Evolutionary conservation across 2,797 vertebrate species (phyloP).

Genomic region (Pachyuromys duprasi): DNA sequence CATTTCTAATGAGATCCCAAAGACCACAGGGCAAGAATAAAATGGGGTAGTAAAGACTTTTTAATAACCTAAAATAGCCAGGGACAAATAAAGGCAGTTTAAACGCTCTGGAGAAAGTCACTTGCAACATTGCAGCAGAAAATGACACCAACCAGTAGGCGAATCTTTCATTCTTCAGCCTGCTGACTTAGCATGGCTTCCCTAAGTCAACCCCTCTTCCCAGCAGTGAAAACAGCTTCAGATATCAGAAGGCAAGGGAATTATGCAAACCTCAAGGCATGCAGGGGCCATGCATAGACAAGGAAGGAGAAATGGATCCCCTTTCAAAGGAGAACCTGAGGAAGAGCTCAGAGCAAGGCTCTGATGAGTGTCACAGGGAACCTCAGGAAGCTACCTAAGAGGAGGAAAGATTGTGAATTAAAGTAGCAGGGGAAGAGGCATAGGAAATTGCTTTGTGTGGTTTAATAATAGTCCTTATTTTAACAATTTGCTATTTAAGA

Average conservation of each 20-base stretch:
- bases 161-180: neutral
- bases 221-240: neutral
- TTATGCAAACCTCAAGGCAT: neutral
- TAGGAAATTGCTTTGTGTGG: neutral
- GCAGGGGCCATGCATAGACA: neutral
- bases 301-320: neutral
- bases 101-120: constrained; percentile 31
- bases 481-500: neutral
- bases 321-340: neutral
- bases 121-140: neutral
- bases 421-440: neutral
- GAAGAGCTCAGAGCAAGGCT: neutral
- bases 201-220: neutral
- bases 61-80: constrained; percentile 73
- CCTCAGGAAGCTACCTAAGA: accelerated
- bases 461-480: too few species aligned
- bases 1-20: constrained; percentile 76
- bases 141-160: neutral
- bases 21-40: constrained; percentile 76
- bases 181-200: neutral
- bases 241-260: constrained; percentile 1
- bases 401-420: neutral
- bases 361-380: accelerated
- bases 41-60: constrained; percentile 73
- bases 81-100: constrained; percentile 67